A percentile compares a stretch with the other conserved stretches of the same genome.
Conservation (phyloP, 92 coral and sea anemone genomes). For the Epizoanthus fatuus region DNA sequence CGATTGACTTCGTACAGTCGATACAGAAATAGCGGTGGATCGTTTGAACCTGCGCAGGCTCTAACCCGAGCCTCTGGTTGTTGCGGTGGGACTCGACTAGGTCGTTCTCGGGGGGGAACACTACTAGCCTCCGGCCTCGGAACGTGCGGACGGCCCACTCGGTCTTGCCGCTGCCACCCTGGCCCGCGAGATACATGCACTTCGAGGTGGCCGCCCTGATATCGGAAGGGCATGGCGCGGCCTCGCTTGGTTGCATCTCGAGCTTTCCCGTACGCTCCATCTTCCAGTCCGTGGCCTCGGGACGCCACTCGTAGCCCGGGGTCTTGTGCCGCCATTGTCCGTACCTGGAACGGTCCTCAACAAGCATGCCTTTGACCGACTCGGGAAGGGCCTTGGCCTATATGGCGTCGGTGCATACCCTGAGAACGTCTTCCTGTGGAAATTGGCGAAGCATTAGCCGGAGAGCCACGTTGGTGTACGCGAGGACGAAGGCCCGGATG, state of each 20-base stretch:
- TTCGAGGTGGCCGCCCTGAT: conserved; percentile 15
- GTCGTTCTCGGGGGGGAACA: conserved; percentile 53
- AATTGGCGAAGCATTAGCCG: too few species aligned
- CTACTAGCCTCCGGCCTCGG: conserved; percentile 30
- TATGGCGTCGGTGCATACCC: not conserved
- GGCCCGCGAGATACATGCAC: conserved; percentile 47
- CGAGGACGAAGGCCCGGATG: conserved; percentile 41
- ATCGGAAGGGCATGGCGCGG: conserved; percentile 29
- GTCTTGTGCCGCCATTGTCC: not conserved
- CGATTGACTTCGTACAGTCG: conserved; percentile 59
- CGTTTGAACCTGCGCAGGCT: too few species aligned
- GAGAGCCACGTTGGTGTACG: conserved; percentile 26
- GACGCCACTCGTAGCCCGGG: too few species aligned
- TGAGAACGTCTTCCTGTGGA: too few species aligned
- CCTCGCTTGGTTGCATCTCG: too few species aligned
- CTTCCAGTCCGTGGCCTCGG: too few species aligned
- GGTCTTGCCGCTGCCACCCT: conserved; percentile 41
- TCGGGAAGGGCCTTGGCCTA: too few species aligned
- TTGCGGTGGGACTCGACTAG: conserved; percentile 43
- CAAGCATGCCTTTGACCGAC: too few species aligned
- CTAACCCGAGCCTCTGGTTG: too few species aligned
- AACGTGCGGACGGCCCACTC: conserved; percentile 52
- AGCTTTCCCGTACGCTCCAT: too few species aligned
- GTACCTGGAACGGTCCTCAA: too few species aligned
- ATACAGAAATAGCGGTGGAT: too few species aligned